Base-by-base conservation (phyloP, 2,888 invertebrate genomes). In the Drosophila longiperda region DNA sequence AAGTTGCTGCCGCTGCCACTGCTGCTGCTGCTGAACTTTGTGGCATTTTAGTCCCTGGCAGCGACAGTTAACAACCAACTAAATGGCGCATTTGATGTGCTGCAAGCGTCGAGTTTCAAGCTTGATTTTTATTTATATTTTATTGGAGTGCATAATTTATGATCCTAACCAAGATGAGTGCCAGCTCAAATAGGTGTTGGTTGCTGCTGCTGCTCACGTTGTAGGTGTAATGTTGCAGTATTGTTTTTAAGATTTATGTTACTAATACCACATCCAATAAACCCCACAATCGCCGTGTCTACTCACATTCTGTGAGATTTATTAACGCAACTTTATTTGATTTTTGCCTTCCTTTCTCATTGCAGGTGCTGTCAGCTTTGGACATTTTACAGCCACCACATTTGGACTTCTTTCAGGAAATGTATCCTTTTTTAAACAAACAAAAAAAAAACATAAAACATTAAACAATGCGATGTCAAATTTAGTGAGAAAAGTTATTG, bases 341-440 rank as follows among this genome's bases (percentile, higher is more conserved):
- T 57, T 62, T 52, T 52, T 55, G 53, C 42, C 32, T 55, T 57
- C n/a, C 26, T 50, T 23, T 73, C 23, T 61, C 59, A 40, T 92
- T 92, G 60, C 96, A 99, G 99, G 98, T 99, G 92, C 95, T 99
- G 91, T 98, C 99, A 91, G 98, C 99, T 90, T 95, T 98, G 94
- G 99, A 99, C 94, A 99, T 99, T 94, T 95, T 99, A 91, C 99
- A 99, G 94, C 99, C 99, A 91, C 98, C 99, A 89, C 98, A 98
- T 94, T 96, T 99, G 94, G 99, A 99, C 95, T 99, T 98, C 95
- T 99, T 99, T 95, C 99, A 99, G 95, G 99, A 99, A 97, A 98
- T 99, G 99, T 99, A 98, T 97, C 97, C 97, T 97, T 97, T 96
- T 94, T 94, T 17, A 73, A 69, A 64, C 55, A 70, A 75, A n/a